Evolutionary conservation across 2,113 vertebrate genomes (phyloP).

Genomic region (Ictidomys tridecemlineatus): DNA sequence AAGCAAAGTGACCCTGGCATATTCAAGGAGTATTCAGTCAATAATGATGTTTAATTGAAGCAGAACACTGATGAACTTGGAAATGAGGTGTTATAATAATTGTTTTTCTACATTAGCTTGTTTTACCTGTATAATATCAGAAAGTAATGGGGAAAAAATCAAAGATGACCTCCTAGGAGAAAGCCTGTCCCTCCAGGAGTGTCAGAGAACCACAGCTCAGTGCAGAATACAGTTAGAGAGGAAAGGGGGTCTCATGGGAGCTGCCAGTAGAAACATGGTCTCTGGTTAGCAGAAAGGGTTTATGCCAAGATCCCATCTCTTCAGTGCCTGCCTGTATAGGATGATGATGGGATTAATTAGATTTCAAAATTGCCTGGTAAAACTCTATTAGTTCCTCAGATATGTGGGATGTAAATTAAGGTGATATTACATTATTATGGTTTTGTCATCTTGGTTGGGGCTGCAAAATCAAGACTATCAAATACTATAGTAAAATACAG

Average conservation of each 20-base stretch:
- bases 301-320: neutral
- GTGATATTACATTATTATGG: neutral
- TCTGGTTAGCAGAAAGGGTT: neutral
- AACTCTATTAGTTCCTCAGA: slow-evolving; percentile 31
- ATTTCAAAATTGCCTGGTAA: neutral
- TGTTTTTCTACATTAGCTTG: neutral
- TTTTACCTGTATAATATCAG: neutral
- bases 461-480: slow-evolving; percentile 57
- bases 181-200: neutral
- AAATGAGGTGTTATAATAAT: neutral
- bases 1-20: neutral
- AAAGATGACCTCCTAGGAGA: neutral
- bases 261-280: neutral
- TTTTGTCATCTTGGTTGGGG: neutral
- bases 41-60: neutral
- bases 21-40: neutral
- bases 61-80: neutral
- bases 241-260: neutral
- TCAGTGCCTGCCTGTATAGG: neutral
- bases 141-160: neutral
- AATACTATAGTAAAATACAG: slow-evolving; percentile 42
- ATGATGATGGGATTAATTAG: neutral
- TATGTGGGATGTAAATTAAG: neutral
- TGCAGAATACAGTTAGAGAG: too few species aligned
- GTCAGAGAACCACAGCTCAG: neutral